Evolutionary conservation across 1,140 invertebrate genomes (phyloP).

Genomic region (Diploscapter pachys): DNA sequence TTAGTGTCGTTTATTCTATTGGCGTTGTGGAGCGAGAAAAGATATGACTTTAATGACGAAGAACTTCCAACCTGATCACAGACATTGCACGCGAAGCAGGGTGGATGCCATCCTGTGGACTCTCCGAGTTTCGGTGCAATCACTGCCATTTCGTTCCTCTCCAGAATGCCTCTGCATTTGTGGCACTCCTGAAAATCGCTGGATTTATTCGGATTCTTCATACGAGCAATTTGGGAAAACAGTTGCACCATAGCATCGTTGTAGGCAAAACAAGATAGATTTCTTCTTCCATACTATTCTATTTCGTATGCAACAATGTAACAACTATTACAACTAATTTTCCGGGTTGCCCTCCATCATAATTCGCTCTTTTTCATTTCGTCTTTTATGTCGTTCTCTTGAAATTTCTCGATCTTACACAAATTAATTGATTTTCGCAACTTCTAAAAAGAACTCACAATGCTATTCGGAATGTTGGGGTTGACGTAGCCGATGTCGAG

Average conservation of each 20-base stretch:
- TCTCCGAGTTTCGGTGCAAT: slow-evolving; percentile 71
- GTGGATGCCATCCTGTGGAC: slow-evolving; percentile 75
- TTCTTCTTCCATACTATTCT: background rate
- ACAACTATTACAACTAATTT: background rate
- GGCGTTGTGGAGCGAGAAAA: background rate
- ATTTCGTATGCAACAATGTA: background rate
- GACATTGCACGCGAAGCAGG: slow-evolving; percentile 78
- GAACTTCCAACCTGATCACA: slow-evolving; percentile 65
- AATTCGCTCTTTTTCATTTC: too few species aligned
- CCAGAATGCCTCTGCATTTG: slow-evolving; percentile 68
- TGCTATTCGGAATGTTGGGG: slow-evolving; percentile 46
- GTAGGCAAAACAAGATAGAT: background rate
- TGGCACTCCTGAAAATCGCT: slow-evolving; percentile 65
- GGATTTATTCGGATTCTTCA: too few species aligned
- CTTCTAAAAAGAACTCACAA: slow-evolving; percentile 42
- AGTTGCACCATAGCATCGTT: background rate
- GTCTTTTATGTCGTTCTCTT: too few species aligned
- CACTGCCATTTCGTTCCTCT: slow-evolving; percentile 69
- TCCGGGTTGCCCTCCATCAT: background rate
- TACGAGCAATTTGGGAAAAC: too few species aligned
- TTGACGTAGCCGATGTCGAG: slow-evolving; percentile 80
- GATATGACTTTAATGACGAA: background rate
- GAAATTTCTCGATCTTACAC: too few species aligned
- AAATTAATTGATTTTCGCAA: too few species aligned
- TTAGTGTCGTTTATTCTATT: too few species aligned